A percentile compares a stretch with the other conserved stretches of the same genome.
These are phyloP conservation scores for Leptopilina clavipes DNA, from an alignment of 1,140 invertebrate species.

Conservation along the genomic window DNA sequence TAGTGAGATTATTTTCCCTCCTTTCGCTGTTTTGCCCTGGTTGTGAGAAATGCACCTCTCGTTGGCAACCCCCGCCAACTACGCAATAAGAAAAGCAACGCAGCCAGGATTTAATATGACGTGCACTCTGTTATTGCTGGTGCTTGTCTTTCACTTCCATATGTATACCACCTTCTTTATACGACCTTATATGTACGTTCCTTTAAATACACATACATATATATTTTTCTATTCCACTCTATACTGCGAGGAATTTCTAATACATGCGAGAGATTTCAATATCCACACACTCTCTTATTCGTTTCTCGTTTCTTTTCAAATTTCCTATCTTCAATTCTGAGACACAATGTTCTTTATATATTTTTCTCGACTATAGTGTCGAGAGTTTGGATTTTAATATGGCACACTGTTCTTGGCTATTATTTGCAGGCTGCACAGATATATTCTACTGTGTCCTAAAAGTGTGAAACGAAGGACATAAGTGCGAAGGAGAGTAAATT, in stretches of 20 bases:
- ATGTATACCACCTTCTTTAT: neutral
- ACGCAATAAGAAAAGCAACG: constrained; percentile 56
- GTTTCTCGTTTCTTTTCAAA: neutral
- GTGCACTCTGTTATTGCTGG: constrained; percentile 58
- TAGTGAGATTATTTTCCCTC: constrained; percentile 49
- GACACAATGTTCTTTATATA: neutral
- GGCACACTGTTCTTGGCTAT: constrained; percentile 14
- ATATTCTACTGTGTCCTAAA: neutral
- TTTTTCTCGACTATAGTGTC: constrained; percentile 3
- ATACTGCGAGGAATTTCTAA: neutral
- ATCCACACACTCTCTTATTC: neutral
- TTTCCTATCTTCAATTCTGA: neutral
- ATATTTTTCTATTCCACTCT: neutral
- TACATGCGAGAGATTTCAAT: constrained; percentile 26
- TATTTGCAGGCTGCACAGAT: constrained; percentile 24
- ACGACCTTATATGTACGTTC: constrained; percentile 1
- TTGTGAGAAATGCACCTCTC: constrained; percentile 50
- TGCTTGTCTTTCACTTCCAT: constrained; percentile 50
- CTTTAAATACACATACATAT: constrained; percentile 25
- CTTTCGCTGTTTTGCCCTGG: constrained; percentile 22
- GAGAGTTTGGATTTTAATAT: constrained; percentile 33
- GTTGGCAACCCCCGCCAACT: constrained; percentile 49
- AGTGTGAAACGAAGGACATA: neutral
- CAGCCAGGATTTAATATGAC: constrained; percentile 62
- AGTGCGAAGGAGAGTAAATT: neutral